phyloP scores from a whole-genome alignment of 2,888 invertebrate genomes.

The Ryuthela nishihirai region DNA sequence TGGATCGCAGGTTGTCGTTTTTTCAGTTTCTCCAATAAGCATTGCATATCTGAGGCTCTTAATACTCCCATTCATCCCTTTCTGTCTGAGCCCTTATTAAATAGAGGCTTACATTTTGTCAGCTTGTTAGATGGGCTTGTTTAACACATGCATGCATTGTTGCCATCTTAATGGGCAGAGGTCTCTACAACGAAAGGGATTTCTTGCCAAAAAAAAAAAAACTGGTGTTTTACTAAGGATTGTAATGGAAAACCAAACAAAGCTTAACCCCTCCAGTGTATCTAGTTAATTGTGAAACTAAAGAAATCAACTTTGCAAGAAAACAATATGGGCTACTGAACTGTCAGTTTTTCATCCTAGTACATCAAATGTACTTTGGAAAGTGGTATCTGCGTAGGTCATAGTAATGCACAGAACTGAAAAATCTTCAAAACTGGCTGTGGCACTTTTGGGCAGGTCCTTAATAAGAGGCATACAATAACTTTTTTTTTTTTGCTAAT shows the following conservation, averaged over 20 bases:
- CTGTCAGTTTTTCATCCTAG: too few relatives aligned
- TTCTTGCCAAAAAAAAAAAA: conserved; percentile 19
- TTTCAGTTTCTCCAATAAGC: conserved; percentile 41
- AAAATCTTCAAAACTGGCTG: conserved; percentile 25
- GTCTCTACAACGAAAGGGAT: conserved; percentile 31
- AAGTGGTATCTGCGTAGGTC: conserved; percentile 36
- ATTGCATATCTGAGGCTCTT: conserved; percentile 30
- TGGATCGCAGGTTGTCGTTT: conserved; percentile 28
- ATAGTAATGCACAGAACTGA: conserved; percentile 8
- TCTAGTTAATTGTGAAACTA: too few relatives aligned
- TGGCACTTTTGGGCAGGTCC: conserved; percentile 34
- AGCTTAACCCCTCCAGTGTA: conserved; percentile 33
- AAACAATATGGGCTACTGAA: too few relatives aligned
- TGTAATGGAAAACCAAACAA: conserved; percentile 39
- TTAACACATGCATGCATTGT: conserved; percentile 38
- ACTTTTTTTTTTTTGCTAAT: too few relatives aligned
- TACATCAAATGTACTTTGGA: too few relatives aligned
- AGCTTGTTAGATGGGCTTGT: conserved; percentile 17
- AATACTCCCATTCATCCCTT: conserved; percentile 19
- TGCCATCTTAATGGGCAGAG: conserved; percentile 33
- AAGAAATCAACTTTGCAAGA: too few relatives aligned
- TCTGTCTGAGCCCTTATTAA: conserved; percentile 33
- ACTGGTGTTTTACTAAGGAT: conserved; percentile 21
- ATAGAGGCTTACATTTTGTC: not conserved
- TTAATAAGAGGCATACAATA: too few relatives aligned